phyloP scores from a whole-genome alignment of 2,888 invertebrate species.

The Caenorhabditis sp. region DNA sequence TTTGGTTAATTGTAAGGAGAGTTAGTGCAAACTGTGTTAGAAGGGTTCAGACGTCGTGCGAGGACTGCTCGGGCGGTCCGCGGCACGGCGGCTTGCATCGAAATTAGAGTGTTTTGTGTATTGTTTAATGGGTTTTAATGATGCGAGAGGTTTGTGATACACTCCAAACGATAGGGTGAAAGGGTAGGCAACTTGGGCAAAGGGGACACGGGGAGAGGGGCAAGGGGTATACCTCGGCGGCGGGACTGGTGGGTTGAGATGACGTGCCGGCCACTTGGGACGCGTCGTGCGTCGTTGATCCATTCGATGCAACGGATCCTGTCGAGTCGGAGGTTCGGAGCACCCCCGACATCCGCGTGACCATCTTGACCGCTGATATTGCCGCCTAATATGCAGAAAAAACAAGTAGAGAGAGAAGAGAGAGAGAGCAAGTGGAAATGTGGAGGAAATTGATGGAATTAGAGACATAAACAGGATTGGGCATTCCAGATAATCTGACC shows the following conservation, averaged over 20 bases:
- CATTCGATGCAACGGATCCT: slow-evolving; percentile 71
- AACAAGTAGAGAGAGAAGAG: slow-evolving; percentile 37
- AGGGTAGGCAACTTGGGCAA: slow-evolving; percentile 19
- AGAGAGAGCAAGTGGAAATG: slow-evolving; percentile 27
- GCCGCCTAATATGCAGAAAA: slow-evolving; percentile 77
- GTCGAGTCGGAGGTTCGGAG: slow-evolving; percentile 74
- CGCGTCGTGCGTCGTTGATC: slow-evolving; percentile 63
- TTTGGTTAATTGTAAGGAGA: neutral
- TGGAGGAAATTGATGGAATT: slow-evolving; percentile 1
- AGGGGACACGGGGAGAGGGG: slow-evolving; percentile 11
- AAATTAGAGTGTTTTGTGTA: slow-evolving; percentile 2
- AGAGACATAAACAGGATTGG: slow-evolving; percentile 14
- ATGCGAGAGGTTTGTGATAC: slow-evolving; percentile 14
- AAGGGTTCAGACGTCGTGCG: neutral
- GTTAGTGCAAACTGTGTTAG: slow-evolving; percentile 16
- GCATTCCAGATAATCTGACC: neutral
- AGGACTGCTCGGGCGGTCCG: neutral
- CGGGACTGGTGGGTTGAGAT: slow-evolving; percentile 71
- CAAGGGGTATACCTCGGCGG: slow-evolving; percentile 59
- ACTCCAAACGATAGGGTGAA: slow-evolving; percentile 31
- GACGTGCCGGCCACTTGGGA: slow-evolving; percentile 58
- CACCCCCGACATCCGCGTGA: slow-evolving; percentile 79
- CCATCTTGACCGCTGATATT: slow-evolving; percentile 82
- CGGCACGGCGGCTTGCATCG: neutral
- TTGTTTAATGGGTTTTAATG: neutral